phyloP scores from a whole-genome alignment of 2,888 invertebrate genomes.

The Synergus japonicus region DNA sequence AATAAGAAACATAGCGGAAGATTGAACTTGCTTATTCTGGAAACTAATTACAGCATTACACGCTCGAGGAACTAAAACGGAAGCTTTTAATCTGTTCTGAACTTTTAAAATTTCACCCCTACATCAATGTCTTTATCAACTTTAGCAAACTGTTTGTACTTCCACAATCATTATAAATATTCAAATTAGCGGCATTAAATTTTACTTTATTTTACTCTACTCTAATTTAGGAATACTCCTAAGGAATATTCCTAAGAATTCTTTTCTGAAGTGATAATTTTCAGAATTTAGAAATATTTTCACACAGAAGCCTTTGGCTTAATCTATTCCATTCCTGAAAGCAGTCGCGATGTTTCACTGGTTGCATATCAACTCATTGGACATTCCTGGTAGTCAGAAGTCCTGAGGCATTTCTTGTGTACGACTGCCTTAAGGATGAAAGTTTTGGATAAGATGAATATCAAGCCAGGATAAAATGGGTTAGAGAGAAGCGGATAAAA shows the following conservation, averaged over 20 bases:
- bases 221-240: too few species aligned
- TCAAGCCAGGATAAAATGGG: slow-evolving; percentile 51
- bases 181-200: slow-evolving; percentile 20
- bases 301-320: not conserved
- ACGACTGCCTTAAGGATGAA: slow-evolving; percentile 52
- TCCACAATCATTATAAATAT: slow-evolving; percentile 30
- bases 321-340: slow-evolving; percentile 2
- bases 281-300: not conserved
- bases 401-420: slow-evolving; percentile 52
- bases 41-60: slow-evolving; percentile 38
- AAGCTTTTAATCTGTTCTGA: slow-evolving; percentile 39
- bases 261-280: not conserved
- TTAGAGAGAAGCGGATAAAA: slow-evolving; percentile 43
- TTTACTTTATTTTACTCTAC: not conserved
- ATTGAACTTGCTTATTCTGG: slow-evolving; percentile 37
- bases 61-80: slow-evolving; percentile 40
- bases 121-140: slow-evolving; percentile 28
- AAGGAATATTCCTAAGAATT: too few species aligned
- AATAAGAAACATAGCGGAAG: slow-evolving; percentile 35
- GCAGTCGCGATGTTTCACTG: not conserved
- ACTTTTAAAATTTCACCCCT: slow-evolving; percentile 38
- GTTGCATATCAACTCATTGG: not conserved
- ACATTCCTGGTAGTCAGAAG: slow-evolving; percentile 42
- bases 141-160: slow-evolving; percentile 33
- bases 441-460: slow-evolving; percentile 33